A percentile compares a stretch with the other conserved stretches of the same genome.
phyloP scores from a whole-genome alignment of 37 sponge, comb jelly and placozoan genomes.

The Halichondria panicea region DNA sequence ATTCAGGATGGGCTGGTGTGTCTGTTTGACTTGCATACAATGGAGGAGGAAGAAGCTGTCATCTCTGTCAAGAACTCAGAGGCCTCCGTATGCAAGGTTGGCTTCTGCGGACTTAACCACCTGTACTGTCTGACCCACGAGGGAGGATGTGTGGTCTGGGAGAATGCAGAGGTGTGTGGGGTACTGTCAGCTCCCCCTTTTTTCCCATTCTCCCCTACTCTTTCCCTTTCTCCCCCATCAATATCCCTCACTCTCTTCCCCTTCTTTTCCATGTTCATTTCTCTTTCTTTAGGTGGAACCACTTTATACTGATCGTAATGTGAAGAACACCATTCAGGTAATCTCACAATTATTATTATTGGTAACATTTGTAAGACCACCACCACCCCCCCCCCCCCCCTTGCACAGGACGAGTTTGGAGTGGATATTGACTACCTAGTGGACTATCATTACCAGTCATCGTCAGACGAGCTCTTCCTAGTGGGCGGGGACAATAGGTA shows the following conservation, averaged over 20 bases:
- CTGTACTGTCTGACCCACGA: conserved; percentile 19
- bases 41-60: conserved; percentile 1
- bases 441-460: conserved; percentile 13
- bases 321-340: too few species aligned
- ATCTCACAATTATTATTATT: too few species aligned
- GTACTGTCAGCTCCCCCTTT: too few species aligned
- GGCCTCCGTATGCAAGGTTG: conserved; percentile 12
- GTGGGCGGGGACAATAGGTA: conserved; percentile 20
- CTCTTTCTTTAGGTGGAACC: too few species aligned
- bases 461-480: conserved; percentile 1
- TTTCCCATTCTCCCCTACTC: too few species aligned
- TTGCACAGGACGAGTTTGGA: background rate
- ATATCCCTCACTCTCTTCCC: too few species aligned
- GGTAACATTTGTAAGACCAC: background rate
- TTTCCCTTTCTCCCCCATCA: too few species aligned
- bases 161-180: conserved; percentile 13
- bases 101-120: conserved; percentile 24
- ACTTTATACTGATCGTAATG: too few species aligned
- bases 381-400: background rate
- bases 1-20: conserved; percentile 8
- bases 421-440: conserved; percentile 26
- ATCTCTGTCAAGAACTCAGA: conserved; percentile 2
- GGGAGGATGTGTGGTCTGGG: conserved; percentile 14
- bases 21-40: background rate
- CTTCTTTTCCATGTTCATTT: too few species aligned